Evolutionary conservation across 2,113 vertebrate genomes (phyloP).

Genomic region (Tricholaema leucomelas): DNA sequence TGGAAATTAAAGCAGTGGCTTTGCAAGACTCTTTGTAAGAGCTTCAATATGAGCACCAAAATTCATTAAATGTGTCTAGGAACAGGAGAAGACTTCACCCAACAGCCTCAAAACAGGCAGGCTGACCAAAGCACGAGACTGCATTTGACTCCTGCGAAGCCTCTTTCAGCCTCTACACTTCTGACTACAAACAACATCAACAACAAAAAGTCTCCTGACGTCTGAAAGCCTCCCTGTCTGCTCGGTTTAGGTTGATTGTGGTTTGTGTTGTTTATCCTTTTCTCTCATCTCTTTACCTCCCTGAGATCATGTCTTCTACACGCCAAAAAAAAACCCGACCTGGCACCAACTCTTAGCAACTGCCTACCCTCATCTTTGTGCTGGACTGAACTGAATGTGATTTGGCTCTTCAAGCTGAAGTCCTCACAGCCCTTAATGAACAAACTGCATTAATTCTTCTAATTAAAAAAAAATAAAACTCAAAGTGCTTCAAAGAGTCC

Average conservation of each 20-base stretch:
- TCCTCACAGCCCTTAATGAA: background rate
- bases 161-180: background rate
- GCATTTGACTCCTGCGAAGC: background rate
- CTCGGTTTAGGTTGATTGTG: background rate
- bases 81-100: background rate
- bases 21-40: background rate
- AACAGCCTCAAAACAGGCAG: background rate
- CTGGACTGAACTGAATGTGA: accelerated
- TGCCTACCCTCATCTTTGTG: background rate
- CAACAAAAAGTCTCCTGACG: background rate
- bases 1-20: background rate
- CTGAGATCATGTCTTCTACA: background rate
- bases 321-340: background rate
- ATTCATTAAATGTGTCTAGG: background rate
- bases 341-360: background rate
- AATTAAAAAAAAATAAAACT: background rate
- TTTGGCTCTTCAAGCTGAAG: background rate
- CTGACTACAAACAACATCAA: background rate
- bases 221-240: background rate
- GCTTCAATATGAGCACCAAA: background rate
- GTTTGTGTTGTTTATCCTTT: background rate
- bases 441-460: background rate
- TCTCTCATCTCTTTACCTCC: background rate
- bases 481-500: background rate
- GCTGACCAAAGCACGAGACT: background rate